phyloP scores from a whole-genome alignment of 2,888 invertebrate genomes.

The Mystacides longicornis region DNA sequence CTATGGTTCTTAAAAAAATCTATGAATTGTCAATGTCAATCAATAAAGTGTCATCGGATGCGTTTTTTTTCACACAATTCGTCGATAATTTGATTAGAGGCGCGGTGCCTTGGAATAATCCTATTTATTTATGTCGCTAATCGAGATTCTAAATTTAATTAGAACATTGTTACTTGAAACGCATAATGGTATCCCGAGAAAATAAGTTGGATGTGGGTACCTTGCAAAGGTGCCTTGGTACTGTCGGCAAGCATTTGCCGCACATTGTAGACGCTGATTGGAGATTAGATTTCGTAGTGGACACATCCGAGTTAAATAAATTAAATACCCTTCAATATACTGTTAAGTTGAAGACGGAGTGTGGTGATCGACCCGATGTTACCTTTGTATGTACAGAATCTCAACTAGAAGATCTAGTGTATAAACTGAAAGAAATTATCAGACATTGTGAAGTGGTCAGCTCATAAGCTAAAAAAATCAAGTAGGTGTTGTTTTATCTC shows the following conservation, averaged over 20 bases:
- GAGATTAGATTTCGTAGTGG: slow-evolving; percentile 51
- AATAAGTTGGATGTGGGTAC: slow-evolving; percentile 11
- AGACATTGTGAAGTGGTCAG: slow-evolving; percentile 51
- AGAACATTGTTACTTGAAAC: not conserved
- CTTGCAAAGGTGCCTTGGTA: slow-evolving; percentile 12
- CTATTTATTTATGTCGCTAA: not conserved
- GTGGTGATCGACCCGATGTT: slow-evolving; percentile 39
- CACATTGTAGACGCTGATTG: slow-evolving; percentile 52
- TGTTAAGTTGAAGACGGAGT: slow-evolving; percentile 39
- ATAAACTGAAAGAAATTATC: slow-evolving; percentile 57
- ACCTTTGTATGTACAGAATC: slow-evolving; percentile 56
- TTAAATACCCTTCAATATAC: slow-evolving; percentile 41
- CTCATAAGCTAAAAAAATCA: slow-evolving; percentile 15
- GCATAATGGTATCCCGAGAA: slow-evolving; percentile 13
- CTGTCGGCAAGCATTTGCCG: slow-evolving; percentile 34
- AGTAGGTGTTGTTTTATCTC: no score
- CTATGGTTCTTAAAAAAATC: no score
- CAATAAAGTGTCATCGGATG: no score
- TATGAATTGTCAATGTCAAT: no score
- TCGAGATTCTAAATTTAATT: not conserved
- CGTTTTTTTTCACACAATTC: no score
- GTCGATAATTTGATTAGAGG: not conserved
- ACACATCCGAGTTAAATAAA: slow-evolving; percentile 38
- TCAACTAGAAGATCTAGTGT: slow-evolving; percentile 58
- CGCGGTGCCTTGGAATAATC: not conserved